phyloP scores from a whole-genome alignment of 2,113 vertebrate genomes.

The Glaucomys volans region DNA sequence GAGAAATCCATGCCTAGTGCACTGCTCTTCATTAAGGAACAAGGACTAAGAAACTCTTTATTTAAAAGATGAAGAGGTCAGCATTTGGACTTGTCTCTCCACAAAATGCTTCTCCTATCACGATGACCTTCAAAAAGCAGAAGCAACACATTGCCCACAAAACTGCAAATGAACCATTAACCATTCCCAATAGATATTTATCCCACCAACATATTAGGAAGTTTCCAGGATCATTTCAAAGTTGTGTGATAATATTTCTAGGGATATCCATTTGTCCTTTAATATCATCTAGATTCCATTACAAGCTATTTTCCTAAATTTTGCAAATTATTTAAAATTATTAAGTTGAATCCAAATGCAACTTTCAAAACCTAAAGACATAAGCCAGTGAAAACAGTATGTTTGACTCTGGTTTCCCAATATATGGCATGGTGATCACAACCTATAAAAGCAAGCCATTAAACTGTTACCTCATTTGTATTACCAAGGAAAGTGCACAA shows the following conservation, averaged over 20 bases:
- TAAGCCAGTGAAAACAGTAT: background rate
- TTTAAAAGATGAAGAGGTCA: background rate
- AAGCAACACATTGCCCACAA: background rate
- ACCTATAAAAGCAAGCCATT: background rate
- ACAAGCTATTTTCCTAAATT: background rate
- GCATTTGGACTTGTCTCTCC: too few species aligned
- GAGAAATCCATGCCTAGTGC: fast-evolving
- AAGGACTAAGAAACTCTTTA: background rate
- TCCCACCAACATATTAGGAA: background rate
- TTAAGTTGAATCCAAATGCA: background rate
- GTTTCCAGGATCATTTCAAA: background rate
- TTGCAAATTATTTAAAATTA: background rate
- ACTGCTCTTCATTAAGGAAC: background rate
- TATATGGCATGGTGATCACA: background rate
- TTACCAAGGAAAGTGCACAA: background rate
- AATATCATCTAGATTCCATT: background rate
- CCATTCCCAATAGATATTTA: background rate
- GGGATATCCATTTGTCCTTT: background rate
- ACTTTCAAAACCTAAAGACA: background rate
- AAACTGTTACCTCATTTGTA: background rate
- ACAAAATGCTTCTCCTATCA: background rate
- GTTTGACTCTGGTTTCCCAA: background rate
- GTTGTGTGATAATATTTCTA: background rate
- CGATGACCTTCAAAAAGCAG: background rate
- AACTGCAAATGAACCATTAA: background rate